Conservation (phyloP, 2,888 invertebrate species). For the Amphipoea oculea region DNA sequence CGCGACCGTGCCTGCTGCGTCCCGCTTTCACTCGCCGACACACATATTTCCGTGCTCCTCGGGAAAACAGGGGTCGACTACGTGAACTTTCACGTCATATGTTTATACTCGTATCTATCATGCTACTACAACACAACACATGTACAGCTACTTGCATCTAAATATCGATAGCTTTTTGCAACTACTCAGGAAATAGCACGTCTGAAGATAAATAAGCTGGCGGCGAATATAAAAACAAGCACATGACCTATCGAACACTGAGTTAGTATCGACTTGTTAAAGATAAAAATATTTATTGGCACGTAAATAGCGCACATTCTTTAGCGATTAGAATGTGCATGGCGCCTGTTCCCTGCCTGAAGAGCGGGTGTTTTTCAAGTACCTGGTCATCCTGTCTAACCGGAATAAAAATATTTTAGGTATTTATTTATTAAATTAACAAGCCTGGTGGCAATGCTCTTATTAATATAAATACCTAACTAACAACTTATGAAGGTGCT, state of each 20-base stretch:
- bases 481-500: slow-evolving; percentile 1
- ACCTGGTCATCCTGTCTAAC: slow-evolving; percentile 7
- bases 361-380: slow-evolving; percentile 17
- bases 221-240: slow-evolving; percentile 15
- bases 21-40: slow-evolving; percentile 80
- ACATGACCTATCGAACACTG: slow-evolving; percentile 14
- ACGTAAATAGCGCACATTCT: slow-evolving; percentile 25
- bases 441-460: slow-evolving; percentile 6
- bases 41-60: slow-evolving; percentile 81
- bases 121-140: slow-evolving; percentile 56
- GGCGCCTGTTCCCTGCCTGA: background rate
- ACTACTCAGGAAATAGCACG: slow-evolving; percentile 24
- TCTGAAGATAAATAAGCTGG: slow-evolving; percentile 6
- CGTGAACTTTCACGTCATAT: slow-evolving; percentile 88
- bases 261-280: slow-evolving; percentile 1
- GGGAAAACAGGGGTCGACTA: slow-evolving; percentile 85
- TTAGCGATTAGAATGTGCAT: slow-evolving; percentile 40
- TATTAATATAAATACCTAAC: slow-evolving; percentile 16
- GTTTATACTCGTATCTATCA: slow-evolving; percentile 78
- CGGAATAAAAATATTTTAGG: slow-evolving; percentile 6
- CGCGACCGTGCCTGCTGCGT: slow-evolving; percentile 80
- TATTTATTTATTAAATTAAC: slow-evolving; percentile 14
- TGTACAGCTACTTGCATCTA: slow-evolving; percentile 34
- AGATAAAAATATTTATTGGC: slow-evolving; percentile 25
- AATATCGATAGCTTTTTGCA: slow-evolving; percentile 47